phyloP scores from a whole-genome alignment of 2,888 invertebrate species.

The Drosophila paramelanica region DNA sequence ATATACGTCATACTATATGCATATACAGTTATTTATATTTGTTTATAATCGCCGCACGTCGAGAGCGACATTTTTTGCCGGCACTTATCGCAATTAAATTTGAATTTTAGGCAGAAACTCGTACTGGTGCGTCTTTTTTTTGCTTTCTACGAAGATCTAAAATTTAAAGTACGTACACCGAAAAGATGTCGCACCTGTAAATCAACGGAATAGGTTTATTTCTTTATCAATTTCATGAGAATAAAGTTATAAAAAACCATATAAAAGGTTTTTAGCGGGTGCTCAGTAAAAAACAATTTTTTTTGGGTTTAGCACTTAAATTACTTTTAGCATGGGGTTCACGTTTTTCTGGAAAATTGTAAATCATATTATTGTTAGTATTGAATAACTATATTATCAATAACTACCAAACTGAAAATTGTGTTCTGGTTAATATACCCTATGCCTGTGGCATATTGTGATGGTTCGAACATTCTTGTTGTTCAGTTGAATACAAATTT shows the following conservation, averaged over 20 bases:
- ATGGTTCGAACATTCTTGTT: not conserved
- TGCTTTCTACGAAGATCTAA: constrained; percentile 26
- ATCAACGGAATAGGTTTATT: constrained; percentile 11
- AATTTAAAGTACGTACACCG: constrained; percentile 16
- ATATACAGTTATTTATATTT: not conserved
- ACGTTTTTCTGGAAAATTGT: not conserved
- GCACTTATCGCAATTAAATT: constrained; percentile 19
- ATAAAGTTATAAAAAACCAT: constrained; percentile 12
- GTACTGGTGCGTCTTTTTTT: not conserved
- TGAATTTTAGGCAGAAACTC: not conserved
- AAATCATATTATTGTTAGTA: not conserved
- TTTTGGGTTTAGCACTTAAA: not conserved
- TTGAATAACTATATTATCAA: no score
- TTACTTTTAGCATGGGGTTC: not conserved
- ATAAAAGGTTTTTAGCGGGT: not conserved
- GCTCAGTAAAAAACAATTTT: not conserved
- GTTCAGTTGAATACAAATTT: not conserved
- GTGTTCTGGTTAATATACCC: no score
- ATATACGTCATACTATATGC: constrained; percentile 12
- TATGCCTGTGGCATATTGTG: no score
- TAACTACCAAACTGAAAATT: no score
- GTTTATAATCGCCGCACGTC: not conserved
- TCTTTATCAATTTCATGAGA: constrained; percentile 39
- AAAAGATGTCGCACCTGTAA: constrained; percentile 21
- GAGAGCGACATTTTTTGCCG: not conserved